Evolutionary conservation across 2,888 invertebrate species (phyloP).

Genomic region (Syritta pipiens): DNA sequence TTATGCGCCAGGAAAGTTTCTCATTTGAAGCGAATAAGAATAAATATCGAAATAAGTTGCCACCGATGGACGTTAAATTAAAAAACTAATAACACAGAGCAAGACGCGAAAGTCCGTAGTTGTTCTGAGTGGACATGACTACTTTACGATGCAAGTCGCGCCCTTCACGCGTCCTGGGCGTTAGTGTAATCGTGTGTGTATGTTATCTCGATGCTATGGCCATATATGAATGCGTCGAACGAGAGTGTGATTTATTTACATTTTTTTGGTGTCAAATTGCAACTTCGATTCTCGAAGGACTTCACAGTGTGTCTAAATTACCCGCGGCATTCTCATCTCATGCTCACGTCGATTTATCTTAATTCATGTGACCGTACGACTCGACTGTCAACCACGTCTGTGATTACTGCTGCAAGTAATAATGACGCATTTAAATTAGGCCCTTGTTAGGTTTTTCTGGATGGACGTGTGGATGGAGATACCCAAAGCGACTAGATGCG

Average conservation of each 20-base stretch:
- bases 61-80: slow-evolving; percentile 55
- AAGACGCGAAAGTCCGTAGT: slow-evolving; percentile 18
- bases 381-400: slow-evolving; percentile 51
- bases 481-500: background rate
- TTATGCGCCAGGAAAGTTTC: slow-evolving; percentile 31
- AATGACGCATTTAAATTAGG: slow-evolving; percentile 44
- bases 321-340: slow-evolving; percentile 10
- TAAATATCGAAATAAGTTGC: slow-evolving; percentile 39
- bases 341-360: slow-evolving; percentile 62
- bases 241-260: slow-evolving; percentile 61
- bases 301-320: background rate
- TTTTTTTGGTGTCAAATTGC: slow-evolving; percentile 67
- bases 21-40: slow-evolving; percentile 43
- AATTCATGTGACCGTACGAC: slow-evolving; percentile 62
- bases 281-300: slow-evolving; percentile 56
- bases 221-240: slow-evolving; percentile 36
- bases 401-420: slow-evolving; percentile 25
- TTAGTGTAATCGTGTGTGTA: too few species aligned
- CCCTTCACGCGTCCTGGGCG: slow-evolving; percentile 3
- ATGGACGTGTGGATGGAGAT: slow-evolving; percentile 10
- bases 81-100: slow-evolving; percentile 61
- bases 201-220: slow-evolving; percentile 32
- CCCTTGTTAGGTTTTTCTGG: slow-evolving; percentile 32
- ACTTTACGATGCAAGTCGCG: slow-evolving; percentile 59
- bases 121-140: slow-evolving; percentile 39